These are phyloP conservation scores for Caenorhabditis sp. DNA, from an alignment of 2,888 invertebrate species.

Conservation along the genomic window DNA sequence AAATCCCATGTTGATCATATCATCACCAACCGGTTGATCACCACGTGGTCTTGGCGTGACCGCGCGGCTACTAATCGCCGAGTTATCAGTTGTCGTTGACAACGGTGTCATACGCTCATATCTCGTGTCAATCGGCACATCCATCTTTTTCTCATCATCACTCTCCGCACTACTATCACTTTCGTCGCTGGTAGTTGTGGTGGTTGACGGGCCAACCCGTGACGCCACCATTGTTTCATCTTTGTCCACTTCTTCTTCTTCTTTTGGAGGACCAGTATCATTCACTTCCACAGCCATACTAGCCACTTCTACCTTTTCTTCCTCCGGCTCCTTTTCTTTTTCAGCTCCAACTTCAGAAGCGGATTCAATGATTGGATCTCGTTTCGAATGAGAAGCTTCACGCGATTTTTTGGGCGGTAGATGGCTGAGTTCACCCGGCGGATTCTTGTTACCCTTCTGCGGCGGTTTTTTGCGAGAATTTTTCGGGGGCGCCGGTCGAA, in stretches of 20 bases:
- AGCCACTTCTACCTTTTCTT: neutral
- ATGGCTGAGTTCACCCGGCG: neutral
- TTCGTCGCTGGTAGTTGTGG: neutral
- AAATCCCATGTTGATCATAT: slow-evolving; percentile 48
- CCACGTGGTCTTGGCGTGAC: slow-evolving; percentile 35
- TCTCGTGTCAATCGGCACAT: neutral
- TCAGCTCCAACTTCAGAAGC: slow-evolving; percentile 5
- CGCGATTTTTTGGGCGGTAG: neutral
- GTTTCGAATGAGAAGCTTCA: neutral
- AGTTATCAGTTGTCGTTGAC: slow-evolving; percentile 2
- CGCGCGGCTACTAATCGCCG: slow-evolving; percentile 5
- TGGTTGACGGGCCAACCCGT: neutral
- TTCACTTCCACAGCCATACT: neutral
- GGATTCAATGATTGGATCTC: neutral
- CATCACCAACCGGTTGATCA: slow-evolving; percentile 13
- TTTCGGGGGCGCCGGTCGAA: neutral
- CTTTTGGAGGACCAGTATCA: neutral
- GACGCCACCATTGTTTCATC: neutral
- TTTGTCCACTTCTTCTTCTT: neutral
- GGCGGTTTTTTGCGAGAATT: neutral
- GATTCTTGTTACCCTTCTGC: neutral
- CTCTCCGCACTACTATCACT: neutral
- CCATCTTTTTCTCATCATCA: slow-evolving; percentile 9
- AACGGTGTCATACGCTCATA: neutral
- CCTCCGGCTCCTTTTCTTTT: slow-evolving; percentile 4